Percentiles rank a stretch among this genome's conserved stretches.
These are phyloP conservation scores for Phengaris arion DNA, from an alignment of 2,888 invertebrate species.

Conservation along the genomic window DNA sequence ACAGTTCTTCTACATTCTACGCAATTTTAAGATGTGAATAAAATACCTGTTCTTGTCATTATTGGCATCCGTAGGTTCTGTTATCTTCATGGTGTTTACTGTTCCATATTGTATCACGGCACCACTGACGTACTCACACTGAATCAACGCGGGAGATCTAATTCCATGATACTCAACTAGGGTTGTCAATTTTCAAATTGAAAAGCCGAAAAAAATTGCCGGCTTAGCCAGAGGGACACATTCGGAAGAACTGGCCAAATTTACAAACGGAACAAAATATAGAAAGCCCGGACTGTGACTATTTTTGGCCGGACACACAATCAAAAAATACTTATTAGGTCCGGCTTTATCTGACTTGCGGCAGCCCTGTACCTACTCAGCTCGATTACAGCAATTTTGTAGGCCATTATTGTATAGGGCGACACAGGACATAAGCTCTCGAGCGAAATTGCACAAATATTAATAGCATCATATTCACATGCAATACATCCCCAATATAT, in stretches of 20 bases:
- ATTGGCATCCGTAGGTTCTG: constrained; percentile 42
- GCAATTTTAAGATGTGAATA: not conserved
- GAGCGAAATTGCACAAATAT: constrained; percentile 54
- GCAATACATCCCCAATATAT: not conserved
- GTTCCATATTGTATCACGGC: constrained; percentile 4
- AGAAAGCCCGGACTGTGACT: not conserved
- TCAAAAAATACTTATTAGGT: not conserved
- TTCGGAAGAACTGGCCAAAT: not conserved
- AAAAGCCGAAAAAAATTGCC: not conserved
- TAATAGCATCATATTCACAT: constrained; percentile 34
- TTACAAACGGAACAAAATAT: not conserved
- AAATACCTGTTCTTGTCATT: constrained; percentile 40
- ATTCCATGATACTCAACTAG: constrained; percentile 55
- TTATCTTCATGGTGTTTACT: constrained; percentile 55
- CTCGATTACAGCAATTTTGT: constrained; percentile 71
- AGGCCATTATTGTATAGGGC: constrained; percentile 66
- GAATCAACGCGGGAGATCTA: constrained; percentile 56
- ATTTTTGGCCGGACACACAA: not conserved
- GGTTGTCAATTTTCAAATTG: not conserved
- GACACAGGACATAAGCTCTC: constrained; percentile 66
- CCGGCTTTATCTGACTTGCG: not conserved
- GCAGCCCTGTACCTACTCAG: constrained; percentile 35
- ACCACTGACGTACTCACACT: constrained; percentile 51
- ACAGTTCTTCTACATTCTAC: not conserved
- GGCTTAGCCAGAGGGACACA: not conserved